Evolutionary conservation across 2,113 vertebrate genomes (phyloP).

Genomic region (Seriola dumerili): DNA sequence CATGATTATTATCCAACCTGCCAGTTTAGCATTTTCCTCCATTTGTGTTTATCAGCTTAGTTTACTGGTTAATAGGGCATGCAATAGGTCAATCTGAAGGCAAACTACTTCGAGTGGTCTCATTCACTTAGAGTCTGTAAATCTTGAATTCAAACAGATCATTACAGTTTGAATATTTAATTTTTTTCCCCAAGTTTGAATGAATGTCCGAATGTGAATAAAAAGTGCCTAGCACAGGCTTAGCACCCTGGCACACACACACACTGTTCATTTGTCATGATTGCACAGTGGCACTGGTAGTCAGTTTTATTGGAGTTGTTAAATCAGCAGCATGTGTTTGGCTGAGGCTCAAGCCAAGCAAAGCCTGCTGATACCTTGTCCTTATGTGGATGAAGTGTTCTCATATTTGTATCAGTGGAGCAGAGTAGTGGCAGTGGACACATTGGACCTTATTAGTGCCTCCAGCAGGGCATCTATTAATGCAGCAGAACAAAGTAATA

Average conservation of each 20-base stretch:
- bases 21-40: neutral
- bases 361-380: neutral
- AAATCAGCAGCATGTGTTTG: conserved; percentile 68
- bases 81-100: neutral
- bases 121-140: neutral
- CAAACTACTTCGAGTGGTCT: neutral
- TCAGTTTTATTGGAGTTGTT: conserved; percentile 71
- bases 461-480: neutral
- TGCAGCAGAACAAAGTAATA: neutral
- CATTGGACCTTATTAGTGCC: conserved; percentile 9
- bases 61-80: neutral
- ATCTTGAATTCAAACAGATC: neutral
- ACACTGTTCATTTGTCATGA: conserved; percentile 14
- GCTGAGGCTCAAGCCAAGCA: conserved; percentile 57
- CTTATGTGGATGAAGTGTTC: neutral
- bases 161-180: neutral
- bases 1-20: no score
- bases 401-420: conserved; percentile 15
- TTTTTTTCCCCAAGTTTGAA: neutral
- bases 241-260: neutral
- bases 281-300: conserved; percentile 52
- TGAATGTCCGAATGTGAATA: neutral
- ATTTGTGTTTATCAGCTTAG: neutral
- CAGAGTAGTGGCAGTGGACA: neutral
- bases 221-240: neutral